Base-by-base conservation (phyloP, 1,140 invertebrate genomes). In the Drosophila tani region DNA sequence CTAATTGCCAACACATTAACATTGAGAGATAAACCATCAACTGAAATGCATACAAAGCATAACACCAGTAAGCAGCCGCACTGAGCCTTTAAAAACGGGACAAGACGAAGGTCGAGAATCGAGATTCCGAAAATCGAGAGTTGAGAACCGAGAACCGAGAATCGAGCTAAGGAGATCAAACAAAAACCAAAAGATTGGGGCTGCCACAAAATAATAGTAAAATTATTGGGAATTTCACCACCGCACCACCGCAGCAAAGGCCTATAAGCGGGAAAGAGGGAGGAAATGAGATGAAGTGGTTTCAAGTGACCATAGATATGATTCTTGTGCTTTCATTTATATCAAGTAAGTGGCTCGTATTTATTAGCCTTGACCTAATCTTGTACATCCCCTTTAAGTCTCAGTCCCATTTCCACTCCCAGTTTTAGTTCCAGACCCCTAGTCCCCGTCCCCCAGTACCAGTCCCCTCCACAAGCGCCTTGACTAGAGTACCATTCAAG, bases 251-350 rank as follows among this genome's bases (percentile, higher is more conserved):
- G 57, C 73, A 76, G 51, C 69, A 70, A 41, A 57, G 67, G 67
- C 66, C 53, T 63, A 64, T 53, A 73, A 78, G 81, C 81, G 78
- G 81, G 71, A 79, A 81, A 91, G 87, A 88, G 87, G 87, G 88
- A 91, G 87, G 88, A 91, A 88, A 91, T 91, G 87, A 91, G 83
- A 91, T 91, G 87, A 91, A 91, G 87, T 91, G 87, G 87, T 91
- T 91, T 91, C 87, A 91, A 91, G 87, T 91, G 87, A 87, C 88
- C 83, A 91, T 91, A 88, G 87, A 91, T 91, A 91, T 91, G 87
- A 91, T 91, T 91, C 87, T 91, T 84, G 87, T 91, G 87, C 87
- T 91, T 91, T 91, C 87, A 91, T 87, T 88, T 88, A 91, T 91
- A 91, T 90, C 87, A 88, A 91, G 87, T 91, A 91, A 91, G 87